phyloP scores from a whole-genome alignment of 2,797 vertebrate genomes.

The Myotis daubentonii region DNA sequence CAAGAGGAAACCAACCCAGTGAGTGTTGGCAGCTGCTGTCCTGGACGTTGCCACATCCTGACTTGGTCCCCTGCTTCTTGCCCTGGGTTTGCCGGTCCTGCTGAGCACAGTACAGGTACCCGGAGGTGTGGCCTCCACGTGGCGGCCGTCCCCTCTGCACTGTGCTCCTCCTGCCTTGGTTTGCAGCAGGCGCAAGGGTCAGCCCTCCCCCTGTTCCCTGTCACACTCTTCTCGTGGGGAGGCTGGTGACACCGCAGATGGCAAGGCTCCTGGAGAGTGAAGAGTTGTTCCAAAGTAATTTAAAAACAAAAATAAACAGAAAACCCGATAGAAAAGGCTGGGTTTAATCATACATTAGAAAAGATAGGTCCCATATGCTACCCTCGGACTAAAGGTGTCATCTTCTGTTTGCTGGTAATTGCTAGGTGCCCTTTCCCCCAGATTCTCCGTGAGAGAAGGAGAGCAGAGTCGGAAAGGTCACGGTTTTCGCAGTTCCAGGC shows the following conservation, averaged over 20 bases:
- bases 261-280: neutral
- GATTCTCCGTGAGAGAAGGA: neutral
- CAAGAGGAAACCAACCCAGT: neutral
- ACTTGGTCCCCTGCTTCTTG: neutral
- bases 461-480: neutral
- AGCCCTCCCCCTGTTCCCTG: neutral
- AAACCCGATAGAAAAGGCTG: neutral
- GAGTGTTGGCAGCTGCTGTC: neutral
- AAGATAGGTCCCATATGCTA: neutral
- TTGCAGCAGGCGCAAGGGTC: neutral
- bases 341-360: conserved; percentile 19
- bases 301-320: neutral
- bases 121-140: neutral
- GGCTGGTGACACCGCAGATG: neutral
- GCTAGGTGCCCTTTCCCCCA: neutral
- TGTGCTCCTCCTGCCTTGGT: rapidly evolving
- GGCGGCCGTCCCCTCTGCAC: neutral
- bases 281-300: neutral
- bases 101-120: neutral
- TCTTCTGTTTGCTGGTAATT: neutral
- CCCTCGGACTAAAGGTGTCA: neutral
- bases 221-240: neutral
- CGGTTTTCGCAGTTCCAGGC: neutral
- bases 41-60: neutral
- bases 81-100: neutral